Conservation (phyloP, 2,888 invertebrate species). For the Orthosia gothica region DNA sequence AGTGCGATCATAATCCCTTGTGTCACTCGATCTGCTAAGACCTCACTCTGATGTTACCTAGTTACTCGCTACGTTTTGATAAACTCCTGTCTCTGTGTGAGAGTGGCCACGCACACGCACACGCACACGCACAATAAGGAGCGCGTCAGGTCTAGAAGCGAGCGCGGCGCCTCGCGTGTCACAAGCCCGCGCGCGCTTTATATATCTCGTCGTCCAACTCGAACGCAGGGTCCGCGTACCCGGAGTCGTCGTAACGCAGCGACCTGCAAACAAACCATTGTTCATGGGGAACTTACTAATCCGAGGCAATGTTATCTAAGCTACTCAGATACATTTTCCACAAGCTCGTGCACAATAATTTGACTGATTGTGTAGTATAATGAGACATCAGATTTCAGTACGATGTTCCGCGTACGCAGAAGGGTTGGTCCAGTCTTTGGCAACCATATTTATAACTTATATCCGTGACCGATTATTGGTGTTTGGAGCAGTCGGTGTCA, state of each 20-base stretch:
- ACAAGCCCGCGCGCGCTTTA: slow-evolving; percentile 92
- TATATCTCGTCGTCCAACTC: slow-evolving; percentile 94
- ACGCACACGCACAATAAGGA: slow-evolving; percentile 15
- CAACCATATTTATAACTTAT: too few relatives aligned
- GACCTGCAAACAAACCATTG: slow-evolving; percentile 81
- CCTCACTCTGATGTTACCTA: background rate
- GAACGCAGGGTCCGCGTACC: slow-evolving; percentile 93
- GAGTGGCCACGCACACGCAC: slow-evolving; percentile 6
- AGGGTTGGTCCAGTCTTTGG: too few relatives aligned
- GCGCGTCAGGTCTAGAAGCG: slow-evolving; percentile 78
- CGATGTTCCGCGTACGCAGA: too few relatives aligned
- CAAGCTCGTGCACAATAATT: background rate
- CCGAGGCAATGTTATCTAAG: background rate
- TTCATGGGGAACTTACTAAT: background rate
- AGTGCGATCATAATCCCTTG: background rate
- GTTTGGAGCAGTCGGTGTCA: too few relatives aligned
- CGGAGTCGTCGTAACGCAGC: slow-evolving; percentile 94
- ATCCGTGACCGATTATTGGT: too few relatives aligned
- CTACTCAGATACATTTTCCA: background rate
- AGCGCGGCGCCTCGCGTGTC: slow-evolving; percentile 89
- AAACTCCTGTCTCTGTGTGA: slow-evolving; percentile 3
- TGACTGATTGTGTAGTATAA: background rate
- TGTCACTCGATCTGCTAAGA: background rate
- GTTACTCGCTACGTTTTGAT: background rate
- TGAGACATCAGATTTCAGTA: too few relatives aligned